phyloP scores from a whole-genome alignment of 2,797 vertebrate species.

The Paramormyrops hopkinsi region DNA sequence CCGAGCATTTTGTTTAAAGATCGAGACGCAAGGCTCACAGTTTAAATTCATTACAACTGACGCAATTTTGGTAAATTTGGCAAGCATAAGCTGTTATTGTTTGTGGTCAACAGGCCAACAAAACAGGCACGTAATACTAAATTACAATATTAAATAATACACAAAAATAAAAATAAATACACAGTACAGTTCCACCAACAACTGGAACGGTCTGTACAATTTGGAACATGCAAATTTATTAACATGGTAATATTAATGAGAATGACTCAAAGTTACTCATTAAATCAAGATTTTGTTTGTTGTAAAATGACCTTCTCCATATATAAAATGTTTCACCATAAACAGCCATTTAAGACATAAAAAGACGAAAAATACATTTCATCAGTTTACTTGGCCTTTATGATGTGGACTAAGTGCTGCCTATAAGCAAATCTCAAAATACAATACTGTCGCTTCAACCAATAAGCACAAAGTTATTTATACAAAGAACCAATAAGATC shows the following conservation, averaged over 20 bases:
- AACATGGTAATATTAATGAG: not conserved
- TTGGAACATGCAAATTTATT: not conserved
- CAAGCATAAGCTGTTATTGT: not conserved
- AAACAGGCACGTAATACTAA: not conserved
- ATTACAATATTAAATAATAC: not conserved
- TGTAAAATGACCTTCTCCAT: not conserved
- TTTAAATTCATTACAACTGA: not conserved
- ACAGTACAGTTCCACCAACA: not conserved
- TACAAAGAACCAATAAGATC: not conserved
- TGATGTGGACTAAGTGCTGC: not conserved
- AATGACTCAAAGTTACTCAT: not conserved
- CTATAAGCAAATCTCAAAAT: not conserved
- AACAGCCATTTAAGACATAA: not conserved
- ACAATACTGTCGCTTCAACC: not conserved
- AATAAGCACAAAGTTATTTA: not conserved
- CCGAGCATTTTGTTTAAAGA: not conserved
- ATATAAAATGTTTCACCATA: not conserved
- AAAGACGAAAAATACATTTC: not conserved
- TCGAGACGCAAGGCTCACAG: not conserved
- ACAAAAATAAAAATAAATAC: not conserved
- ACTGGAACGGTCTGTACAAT: not conserved
- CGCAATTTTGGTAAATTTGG: not conserved
- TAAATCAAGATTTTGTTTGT: not conserved
- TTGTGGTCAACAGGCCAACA: not conserved
- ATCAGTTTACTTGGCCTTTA: not conserved